Evolutionary conservation across 2,888 invertebrate species (phyloP).

Genomic region (Polyommatus iphigenia): DNA sequence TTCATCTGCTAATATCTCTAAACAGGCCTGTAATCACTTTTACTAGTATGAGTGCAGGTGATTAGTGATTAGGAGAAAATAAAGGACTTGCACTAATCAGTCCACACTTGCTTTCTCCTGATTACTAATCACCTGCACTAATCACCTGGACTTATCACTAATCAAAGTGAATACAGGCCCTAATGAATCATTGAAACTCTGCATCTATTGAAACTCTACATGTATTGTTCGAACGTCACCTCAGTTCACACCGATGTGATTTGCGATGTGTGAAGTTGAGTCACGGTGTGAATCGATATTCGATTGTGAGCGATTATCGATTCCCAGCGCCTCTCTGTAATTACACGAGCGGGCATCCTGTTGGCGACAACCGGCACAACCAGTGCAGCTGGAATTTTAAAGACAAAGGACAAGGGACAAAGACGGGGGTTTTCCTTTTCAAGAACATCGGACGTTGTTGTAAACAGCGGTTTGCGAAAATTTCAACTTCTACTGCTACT

Average conservation of each 20-base stretch:
- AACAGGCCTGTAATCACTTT: too few species aligned
- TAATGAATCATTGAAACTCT: too few species aligned
- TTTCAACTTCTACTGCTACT: neutral
- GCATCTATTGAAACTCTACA: neutral
- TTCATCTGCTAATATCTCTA: too few species aligned
- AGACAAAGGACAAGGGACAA: constrained; percentile 12
- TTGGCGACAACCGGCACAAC: constrained; percentile 19
- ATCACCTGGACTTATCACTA: too few species aligned
- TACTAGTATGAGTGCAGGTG: too few species aligned
- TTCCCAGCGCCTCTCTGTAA: constrained; percentile 27
- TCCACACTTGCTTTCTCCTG: too few species aligned
- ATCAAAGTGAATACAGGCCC: too few species aligned
- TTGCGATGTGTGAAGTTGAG: constrained; percentile 26
- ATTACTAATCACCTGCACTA: too few species aligned
- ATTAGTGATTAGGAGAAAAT: too few species aligned
- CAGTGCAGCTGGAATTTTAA: constrained; percentile 19
- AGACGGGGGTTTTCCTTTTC: neutral
- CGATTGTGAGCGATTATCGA: constrained; percentile 29
- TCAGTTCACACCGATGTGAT: constrained; percentile 16
- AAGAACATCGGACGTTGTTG: neutral
- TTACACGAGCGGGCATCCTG: constrained; percentile 28
- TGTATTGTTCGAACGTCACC: neutral
- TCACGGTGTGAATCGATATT: constrained; percentile 27
- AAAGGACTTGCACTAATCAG: too few species aligned
- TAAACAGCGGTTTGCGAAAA: neutral